Evolutionary conservation across 2,888 invertebrate species (phyloP).

Genomic region (Synanthedon formicaeformis): DNA sequence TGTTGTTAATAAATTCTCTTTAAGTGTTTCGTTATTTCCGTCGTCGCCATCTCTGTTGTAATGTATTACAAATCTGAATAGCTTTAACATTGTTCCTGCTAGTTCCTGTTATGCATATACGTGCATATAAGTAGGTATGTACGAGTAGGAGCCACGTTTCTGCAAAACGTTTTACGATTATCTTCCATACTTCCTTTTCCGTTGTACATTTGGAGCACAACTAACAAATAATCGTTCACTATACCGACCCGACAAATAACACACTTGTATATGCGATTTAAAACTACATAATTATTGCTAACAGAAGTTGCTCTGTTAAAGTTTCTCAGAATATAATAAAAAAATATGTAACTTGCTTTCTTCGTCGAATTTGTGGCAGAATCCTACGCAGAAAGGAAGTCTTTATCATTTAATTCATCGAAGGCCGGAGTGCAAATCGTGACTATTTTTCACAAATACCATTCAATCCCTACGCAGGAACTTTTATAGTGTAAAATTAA

Average conservation of each 20-base stretch:
- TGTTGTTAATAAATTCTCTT: constrained; percentile 20
- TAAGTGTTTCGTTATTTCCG: constrained; percentile 7
- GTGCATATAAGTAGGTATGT: background rate
- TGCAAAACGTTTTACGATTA: no score
- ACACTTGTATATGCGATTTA: no score
- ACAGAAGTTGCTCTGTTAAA: no score
- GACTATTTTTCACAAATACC: constrained; percentile 21
- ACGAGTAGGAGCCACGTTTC: constrained; percentile 5
- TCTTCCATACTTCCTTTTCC: no score
- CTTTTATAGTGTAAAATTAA: no score
- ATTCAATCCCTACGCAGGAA: no score
- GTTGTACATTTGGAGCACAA: background rate
- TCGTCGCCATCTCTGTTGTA: background rate
- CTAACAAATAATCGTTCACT: no score
- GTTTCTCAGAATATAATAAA: no score
- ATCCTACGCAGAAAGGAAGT: background rate
- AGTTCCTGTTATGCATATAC: no score
- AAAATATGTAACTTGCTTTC: no score
- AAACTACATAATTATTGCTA: no score
- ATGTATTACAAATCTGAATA: background rate
- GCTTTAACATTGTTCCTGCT: background rate
- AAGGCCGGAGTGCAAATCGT: constrained; percentile 22
- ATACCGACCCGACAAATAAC: no score
- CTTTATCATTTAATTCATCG: constrained; percentile 11
- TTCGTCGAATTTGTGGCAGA: background rate